Evolutionary conservation across 2,888 invertebrate genomes (phyloP).

Genomic region (Griposia aprilina): DNA sequence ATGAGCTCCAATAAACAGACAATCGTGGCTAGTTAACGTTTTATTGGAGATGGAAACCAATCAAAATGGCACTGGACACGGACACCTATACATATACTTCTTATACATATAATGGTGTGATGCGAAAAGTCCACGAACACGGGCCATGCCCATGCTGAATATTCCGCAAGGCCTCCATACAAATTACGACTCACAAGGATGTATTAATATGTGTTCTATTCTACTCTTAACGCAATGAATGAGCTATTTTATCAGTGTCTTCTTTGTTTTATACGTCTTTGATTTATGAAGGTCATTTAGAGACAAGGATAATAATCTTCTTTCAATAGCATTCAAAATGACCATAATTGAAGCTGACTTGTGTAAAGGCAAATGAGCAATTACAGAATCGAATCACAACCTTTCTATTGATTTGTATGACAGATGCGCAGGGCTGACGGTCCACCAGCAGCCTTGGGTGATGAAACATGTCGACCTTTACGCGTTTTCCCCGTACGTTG

Average conservation of each 20-base stretch:
- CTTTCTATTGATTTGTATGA: conserved; percentile 74
- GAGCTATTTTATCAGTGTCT: conserved; percentile 47
- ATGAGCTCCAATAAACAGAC: conserved; percentile 65
- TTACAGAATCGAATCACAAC: conserved; percentile 71
- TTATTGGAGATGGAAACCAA: conserved; percentile 54
- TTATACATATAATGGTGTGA: conserved; percentile 9
- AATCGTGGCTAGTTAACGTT: conserved; percentile 65
- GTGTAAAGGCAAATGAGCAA: conserved; percentile 56
- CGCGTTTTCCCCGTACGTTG: conserved; percentile 70
- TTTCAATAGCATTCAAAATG: conserved; percentile 21
- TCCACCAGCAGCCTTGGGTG: conserved; percentile 62
- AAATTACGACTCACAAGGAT: conserved; percentile 59
- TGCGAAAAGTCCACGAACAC: conserved; percentile 32
- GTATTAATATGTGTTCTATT: conserved; percentile 29
- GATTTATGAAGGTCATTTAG: conserved; percentile 41
- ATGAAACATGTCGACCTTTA: conserved; percentile 70
- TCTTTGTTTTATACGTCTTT: conserved; percentile 49
- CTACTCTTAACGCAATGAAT: conserved; percentile 43
- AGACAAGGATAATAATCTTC: conserved; percentile 27
- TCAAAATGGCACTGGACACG: conserved; percentile 54
- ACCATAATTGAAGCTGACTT: conserved; percentile 19
- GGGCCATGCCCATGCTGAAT: conserved; percentile 48
- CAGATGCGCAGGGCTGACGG: conserved; percentile 64
- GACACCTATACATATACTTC: conserved; percentile 28
- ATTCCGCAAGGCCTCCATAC: conserved; percentile 49